Conservation (phyloP, 2,888 invertebrate species). For the Mythimna albipuncta region DNA sequence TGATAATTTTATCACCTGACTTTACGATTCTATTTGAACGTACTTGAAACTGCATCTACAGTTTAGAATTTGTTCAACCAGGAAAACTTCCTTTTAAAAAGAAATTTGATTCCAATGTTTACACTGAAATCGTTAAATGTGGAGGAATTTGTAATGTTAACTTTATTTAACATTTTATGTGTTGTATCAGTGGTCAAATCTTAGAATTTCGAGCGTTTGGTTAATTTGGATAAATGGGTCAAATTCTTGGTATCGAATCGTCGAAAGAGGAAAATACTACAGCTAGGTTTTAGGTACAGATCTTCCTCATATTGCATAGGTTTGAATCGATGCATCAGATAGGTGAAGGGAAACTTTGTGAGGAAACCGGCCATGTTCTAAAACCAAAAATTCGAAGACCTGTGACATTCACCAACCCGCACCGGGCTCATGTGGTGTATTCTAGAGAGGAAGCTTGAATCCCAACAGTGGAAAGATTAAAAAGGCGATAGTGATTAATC, state of each 20-base stretch:
- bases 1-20: slow-evolving; percentile 38
- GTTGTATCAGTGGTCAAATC: slow-evolving; percentile 22
- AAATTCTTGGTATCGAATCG: slow-evolving; percentile 19
- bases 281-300: background rate
- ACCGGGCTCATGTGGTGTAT: too few species aligned
- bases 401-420: too few species aligned
- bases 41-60: background rate
- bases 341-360: too few species aligned
- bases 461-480: too few species aligned
- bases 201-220: background rate
- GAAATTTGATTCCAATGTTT: slow-evolving; percentile 1
- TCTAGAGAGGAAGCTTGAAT: too few species aligned
- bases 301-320: background rate
- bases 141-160: background rate
- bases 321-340: slow-evolving; percentile 6
- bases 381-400: too few species aligned
- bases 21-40: slow-evolving; percentile 11
- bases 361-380: too few species aligned
- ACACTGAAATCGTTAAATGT: slow-evolving; percentile 31
- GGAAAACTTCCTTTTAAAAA: slow-evolving; percentile 23
- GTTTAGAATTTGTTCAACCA: background rate
- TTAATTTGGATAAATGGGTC: background rate
- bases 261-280: background rate
- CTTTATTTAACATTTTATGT: slow-evolving; percentile 6
- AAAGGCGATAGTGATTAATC: background rate